These are phyloP conservation scores for Ariopsis seemanni DNA, from an alignment of 2,113 vertebrate species.

Conservation along the genomic window DNA sequence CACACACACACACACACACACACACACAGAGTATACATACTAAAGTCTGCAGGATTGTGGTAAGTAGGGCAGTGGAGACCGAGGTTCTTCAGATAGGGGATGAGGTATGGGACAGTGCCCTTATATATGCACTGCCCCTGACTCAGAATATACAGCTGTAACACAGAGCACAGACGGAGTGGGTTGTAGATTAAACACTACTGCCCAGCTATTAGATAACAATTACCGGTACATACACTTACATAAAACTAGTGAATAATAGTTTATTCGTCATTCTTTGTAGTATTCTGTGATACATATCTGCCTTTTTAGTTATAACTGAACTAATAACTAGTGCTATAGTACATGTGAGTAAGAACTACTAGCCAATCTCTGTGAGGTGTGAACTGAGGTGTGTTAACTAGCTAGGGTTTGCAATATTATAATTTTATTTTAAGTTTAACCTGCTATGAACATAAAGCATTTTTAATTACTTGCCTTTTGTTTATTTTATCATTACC, in stretches of 20 bases:
- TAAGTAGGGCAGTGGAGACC: constrained; percentile 98
- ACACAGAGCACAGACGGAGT: constrained; percentile 18
- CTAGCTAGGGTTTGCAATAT: neutral
- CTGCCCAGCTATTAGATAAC: neutral
- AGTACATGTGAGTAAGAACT: neutral
- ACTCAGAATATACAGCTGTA: constrained; percentile 96
- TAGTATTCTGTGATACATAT: neutral
- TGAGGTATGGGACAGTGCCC: constrained; percentile 90
- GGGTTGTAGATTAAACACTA: neutral
- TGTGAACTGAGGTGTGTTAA: neutral
- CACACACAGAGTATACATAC: constrained; percentile 75
- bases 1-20: constrained; percentile 6
- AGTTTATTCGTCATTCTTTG: neutral
- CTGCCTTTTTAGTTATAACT: neutral
- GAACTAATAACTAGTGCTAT: neutral
- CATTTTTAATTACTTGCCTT: neutral
- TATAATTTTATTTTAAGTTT: neutral
- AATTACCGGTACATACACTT: neutral
- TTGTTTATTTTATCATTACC: neutral
- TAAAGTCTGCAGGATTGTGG: constrained; percentile 98
- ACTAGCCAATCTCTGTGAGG: neutral
- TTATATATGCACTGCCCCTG: constrained; percentile 99
- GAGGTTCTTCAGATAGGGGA: constrained; percentile 94
- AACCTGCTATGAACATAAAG: neutral
- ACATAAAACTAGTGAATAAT: neutral